Evolutionary conservation across 2,888 invertebrate genomes (phyloP).

Genomic region (Miltochrista miniata): DNA sequence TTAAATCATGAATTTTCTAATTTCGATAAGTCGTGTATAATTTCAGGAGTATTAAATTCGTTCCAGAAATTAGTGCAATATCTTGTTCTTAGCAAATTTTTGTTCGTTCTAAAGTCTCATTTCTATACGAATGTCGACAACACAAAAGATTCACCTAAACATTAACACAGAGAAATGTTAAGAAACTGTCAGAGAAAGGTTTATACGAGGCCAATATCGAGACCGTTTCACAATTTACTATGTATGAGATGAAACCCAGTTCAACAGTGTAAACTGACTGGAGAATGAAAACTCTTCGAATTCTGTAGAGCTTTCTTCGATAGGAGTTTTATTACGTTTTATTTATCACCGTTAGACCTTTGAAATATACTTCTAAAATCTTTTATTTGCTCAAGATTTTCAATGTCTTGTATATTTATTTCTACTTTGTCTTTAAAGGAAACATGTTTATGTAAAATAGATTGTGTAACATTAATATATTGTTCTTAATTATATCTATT

Average conservation of each 20-base stretch:
- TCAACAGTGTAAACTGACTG: constrained; percentile 38
- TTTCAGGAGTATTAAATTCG: too few species aligned
- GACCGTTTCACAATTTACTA: constrained; percentile 39
- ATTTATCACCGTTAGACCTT: constrained; percentile 37
- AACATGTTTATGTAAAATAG: constrained; percentile 6
- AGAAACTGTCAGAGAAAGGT: constrained; percentile 28
- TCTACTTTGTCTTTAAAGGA: constrained; percentile 7
- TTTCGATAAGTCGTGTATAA: too few species aligned
- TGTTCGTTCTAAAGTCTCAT: neutral
- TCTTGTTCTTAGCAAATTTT: too few species aligned
- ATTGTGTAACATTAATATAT: constrained; percentile 13
- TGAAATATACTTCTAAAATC: constrained; percentile 22
- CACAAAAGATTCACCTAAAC: constrained; percentile 12
- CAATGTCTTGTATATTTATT: constrained; percentile 9
- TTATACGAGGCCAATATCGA: constrained; percentile 37
- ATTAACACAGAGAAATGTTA: constrained; percentile 25
- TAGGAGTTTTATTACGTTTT: constrained; percentile 48
- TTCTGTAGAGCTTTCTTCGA: constrained; percentile 27
- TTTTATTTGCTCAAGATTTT: constrained; percentile 17
- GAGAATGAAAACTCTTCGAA: constrained; percentile 36
- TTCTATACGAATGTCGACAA: neutral
- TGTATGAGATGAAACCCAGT: constrained; percentile 44
- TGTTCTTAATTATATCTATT: constrained; percentile 20
- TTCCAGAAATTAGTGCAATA: too few species aligned
- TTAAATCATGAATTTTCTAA: too few species aligned